A percentile compares a stretch with the other conserved stretches of the same genome.
These are phyloP conservation scores for Belonocnema kinseyi DNA, from an alignment of 1,140 invertebrate species.

Conservation along the genomic window DNA sequence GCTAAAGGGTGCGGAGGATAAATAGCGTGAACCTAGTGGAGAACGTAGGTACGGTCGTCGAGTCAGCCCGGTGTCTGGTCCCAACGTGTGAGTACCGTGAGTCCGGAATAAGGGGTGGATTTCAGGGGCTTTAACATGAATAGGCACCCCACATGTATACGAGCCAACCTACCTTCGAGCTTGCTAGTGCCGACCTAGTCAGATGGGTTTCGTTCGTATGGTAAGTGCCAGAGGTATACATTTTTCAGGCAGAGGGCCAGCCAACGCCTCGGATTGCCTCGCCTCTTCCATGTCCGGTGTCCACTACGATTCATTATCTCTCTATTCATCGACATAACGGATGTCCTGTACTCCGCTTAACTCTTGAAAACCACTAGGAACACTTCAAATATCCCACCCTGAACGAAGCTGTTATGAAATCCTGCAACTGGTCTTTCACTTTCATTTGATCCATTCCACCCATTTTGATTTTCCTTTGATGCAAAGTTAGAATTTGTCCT, in stretches of 20 bases:
- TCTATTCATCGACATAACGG: conserved; percentile 72
- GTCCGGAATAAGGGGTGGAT: conserved; percentile 55
- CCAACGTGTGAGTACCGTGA: conserved; percentile 56
- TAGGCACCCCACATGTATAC: conserved; percentile 46
- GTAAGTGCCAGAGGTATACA: conserved; percentile 57
- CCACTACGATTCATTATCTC: conserved; percentile 74
- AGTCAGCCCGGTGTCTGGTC: conserved; percentile 42
- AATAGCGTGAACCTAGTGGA: conserved; percentile 47
- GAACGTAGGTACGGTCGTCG: conserved; percentile 47
- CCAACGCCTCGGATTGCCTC: conserved; percentile 68
- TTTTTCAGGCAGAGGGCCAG: conserved; percentile 67
- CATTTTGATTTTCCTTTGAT: too few relatives aligned
- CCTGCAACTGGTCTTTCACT: too few relatives aligned
- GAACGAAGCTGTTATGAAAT: neutral
- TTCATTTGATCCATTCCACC: too few relatives aligned
- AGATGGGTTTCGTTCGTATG: conserved; percentile 42
- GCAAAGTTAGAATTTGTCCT: too few relatives aligned
- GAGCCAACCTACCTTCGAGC: conserved; percentile 47
- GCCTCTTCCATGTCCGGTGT: conserved; percentile 74
- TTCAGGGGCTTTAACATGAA: conserved; percentile 55
- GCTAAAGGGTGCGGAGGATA: conserved; percentile 44
- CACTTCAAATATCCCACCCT: conserved; percentile 13
- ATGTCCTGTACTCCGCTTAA: conserved; percentile 44
- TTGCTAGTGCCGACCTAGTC: conserved; percentile 43
- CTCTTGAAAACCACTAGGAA: conserved; percentile 12